Conservation (phyloP, 1,140 invertebrate genomes). For the Caenorhabditis briggsae region DNA sequence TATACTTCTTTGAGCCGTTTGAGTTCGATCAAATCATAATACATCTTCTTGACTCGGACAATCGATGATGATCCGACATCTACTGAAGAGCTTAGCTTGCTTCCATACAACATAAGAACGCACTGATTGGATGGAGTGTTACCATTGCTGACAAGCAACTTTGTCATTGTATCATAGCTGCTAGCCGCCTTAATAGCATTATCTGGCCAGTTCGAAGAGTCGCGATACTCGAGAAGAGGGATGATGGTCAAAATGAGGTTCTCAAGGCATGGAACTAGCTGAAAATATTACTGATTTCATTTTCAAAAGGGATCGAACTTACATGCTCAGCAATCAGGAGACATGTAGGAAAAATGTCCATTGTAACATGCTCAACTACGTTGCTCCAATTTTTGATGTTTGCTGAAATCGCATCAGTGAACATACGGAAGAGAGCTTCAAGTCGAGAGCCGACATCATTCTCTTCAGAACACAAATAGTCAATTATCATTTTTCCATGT, state of each 20-base stretch:
- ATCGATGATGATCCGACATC: not conserved
- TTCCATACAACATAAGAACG: not conserved
- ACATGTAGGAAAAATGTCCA: not conserved
- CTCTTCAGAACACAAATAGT: constrained; percentile 1
- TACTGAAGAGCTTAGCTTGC: not conserved
- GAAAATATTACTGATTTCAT: not conserved
- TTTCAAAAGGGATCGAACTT: not conserved
- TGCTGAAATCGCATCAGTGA: constrained; percentile 6
- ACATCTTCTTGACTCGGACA: constrained; percentile 22
- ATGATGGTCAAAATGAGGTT: not conserved
- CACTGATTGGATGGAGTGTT: not conserved
- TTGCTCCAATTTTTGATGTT: constrained; percentile 25
- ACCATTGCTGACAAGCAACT: not conserved
- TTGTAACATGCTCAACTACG: constrained; percentile 11
- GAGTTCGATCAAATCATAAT: constrained; percentile 37
- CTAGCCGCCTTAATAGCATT: constrained; percentile 32
- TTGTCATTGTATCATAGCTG: constrained; percentile 30
- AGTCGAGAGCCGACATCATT: not conserved
- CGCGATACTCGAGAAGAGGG: constrained; percentile 10
- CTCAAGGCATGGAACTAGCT: constrained; percentile 39
- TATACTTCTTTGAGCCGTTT: constrained; percentile 37
- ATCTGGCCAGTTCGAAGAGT: constrained; percentile 5
- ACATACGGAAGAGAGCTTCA: constrained; percentile 6
- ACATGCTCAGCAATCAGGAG: not conserved
- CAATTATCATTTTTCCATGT: constrained; percentile 8